Evolutionary conservation across 2,888 invertebrate genomes (phyloP).

Genomic region (Isoperla grammatica): DNA sequence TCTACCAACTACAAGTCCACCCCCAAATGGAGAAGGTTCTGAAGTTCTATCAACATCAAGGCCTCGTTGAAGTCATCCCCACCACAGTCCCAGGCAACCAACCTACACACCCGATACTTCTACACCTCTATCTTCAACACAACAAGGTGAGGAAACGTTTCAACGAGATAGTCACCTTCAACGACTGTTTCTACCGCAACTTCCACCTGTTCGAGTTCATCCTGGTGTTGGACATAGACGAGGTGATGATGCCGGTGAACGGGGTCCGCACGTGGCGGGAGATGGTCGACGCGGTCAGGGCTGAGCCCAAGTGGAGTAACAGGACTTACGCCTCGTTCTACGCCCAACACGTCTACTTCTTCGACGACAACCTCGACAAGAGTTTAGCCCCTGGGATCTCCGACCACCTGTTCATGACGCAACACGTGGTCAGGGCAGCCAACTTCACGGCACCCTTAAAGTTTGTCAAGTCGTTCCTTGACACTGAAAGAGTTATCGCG

Average conservation of each 20-base stretch:
- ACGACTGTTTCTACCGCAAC: slow-evolving; percentile 46
- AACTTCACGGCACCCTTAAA: slow-evolving; percentile 40
- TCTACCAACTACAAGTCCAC: slow-evolving; percentile 44
- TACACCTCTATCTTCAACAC: slow-evolving; percentile 38
- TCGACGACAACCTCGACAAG: slow-evolving; percentile 38
- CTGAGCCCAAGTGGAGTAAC: slow-evolving; percentile 32
- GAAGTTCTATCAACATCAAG: slow-evolving; percentile 35
- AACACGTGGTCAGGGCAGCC: slow-evolving; percentile 38
- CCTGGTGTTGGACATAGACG: slow-evolving; percentile 45
- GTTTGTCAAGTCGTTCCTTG: slow-evolving; percentile 42
- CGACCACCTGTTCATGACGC: slow-evolving; percentile 40
- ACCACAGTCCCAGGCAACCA: slow-evolving; percentile 42
- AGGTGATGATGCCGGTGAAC: slow-evolving; percentile 43
- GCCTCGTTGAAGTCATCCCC: slow-evolving; percentile 35
- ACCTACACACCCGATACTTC: slow-evolving; percentile 39
- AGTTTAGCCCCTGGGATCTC: slow-evolving; percentile 33
- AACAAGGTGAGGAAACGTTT: slow-evolving; percentile 44
- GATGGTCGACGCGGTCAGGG: slow-evolving; percentile 37
- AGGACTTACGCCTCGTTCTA: slow-evolving; percentile 39
- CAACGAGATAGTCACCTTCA: slow-evolving; percentile 46
- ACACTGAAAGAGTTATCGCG: slow-evolving; percentile 38
- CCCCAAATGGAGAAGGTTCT: slow-evolving; percentile 39
- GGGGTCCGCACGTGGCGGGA: slow-evolving; percentile 36
- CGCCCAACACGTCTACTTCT: slow-evolving; percentile 45
- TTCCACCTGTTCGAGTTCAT: slow-evolving; percentile 41